phyloP scores from a whole-genome alignment of 2,113 vertebrate genomes.

The Salvelinus alpinus region DNA sequence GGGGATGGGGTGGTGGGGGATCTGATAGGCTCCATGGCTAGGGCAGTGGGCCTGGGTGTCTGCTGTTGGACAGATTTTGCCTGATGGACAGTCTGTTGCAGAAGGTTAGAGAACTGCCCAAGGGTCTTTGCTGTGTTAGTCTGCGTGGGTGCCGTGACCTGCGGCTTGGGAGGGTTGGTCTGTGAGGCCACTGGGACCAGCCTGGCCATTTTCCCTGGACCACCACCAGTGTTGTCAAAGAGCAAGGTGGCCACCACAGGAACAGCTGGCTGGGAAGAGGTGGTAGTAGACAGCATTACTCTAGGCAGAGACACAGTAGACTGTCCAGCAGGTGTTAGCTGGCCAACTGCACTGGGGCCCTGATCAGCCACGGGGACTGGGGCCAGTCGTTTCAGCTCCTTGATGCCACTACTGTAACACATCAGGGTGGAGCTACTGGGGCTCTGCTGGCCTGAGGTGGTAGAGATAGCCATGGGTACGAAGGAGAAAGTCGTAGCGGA shows the following conservation, averaged over 20 bases:
- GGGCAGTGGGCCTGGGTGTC: no score
- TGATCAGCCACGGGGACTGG: background rate
- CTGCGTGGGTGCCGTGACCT: background rate
- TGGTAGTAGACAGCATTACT: background rate
- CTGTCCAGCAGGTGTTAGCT: background rate
- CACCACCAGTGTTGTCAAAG: background rate
- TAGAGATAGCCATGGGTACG: no score
- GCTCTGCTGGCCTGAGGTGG: background rate
- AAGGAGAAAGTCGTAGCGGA: background rate
- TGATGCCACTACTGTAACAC: background rate
- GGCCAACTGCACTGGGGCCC: constrained; percentile 8
- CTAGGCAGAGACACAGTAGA: constrained; percentile 1
- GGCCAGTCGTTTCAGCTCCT: no score
- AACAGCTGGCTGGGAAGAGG: constrained; percentile 2
- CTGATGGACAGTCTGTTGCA: no score
- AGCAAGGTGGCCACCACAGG: background rate
- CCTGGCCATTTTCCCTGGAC: background rate
- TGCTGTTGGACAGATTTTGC: no score
- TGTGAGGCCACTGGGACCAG: background rate
- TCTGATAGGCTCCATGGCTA: background rate
- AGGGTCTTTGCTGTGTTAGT: background rate
- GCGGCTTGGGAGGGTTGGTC: background rate
- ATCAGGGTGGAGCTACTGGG: background rate
- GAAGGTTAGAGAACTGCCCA: no score
- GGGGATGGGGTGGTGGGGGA: background rate